These are phyloP conservation scores for Ardeotis arabs DNA, from an alignment of 2,113 vertebrate species.

Conservation along the genomic window DNA sequence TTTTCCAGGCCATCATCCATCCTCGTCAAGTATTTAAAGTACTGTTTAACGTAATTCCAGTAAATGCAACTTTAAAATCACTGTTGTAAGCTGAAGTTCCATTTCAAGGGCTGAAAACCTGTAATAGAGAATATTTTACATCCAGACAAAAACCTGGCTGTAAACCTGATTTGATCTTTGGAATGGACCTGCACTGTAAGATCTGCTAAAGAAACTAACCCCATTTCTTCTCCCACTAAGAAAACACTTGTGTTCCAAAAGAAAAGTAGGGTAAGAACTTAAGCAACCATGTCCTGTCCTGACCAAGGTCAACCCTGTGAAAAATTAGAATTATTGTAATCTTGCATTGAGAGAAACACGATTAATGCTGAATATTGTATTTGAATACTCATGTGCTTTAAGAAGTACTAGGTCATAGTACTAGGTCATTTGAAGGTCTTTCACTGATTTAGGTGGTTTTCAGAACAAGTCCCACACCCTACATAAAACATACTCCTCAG, in stretches of 20 bases:
- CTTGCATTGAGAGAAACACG: not conserved
- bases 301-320: not conserved
- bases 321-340: not conserved
- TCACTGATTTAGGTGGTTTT: not conserved
- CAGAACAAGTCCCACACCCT: not conserved
- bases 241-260: not conserved
- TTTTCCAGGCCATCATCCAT: not conserved
- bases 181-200: not conserved
- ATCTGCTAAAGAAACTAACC: not conserved
- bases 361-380: not conserved
- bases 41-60: not conserved
- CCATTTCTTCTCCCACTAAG: not conserved
- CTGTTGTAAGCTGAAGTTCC: not conserved
- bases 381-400: not conserved
- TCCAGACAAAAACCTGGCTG: not conserved
- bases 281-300: not conserved
- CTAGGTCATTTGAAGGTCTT: not conserved
- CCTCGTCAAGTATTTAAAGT: not conserved
- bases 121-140: not conserved
- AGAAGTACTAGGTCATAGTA: rapidly evolving
- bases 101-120: not conserved
- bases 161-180: not conserved
- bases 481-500: not conserved
- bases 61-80: not conserved
- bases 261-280: not conserved